Base-by-base conservation (phyloP, 2,797 vertebrate genomes). In the Fistularia tabacaria region DNA sequence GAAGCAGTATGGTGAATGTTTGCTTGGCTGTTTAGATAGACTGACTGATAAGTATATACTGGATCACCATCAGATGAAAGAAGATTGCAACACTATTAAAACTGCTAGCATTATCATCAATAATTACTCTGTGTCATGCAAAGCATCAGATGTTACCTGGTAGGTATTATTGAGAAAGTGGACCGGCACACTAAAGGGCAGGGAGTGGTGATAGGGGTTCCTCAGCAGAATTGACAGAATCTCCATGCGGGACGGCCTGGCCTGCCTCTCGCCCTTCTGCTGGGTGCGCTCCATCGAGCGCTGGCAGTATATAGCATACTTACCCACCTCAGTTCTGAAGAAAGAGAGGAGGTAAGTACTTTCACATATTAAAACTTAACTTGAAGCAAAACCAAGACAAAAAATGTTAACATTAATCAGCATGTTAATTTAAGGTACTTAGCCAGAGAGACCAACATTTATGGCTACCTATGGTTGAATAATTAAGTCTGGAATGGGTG, bases 91-190 rank as follows among this genome's bases (percentile, higher is more conserved):
- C 25, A 25, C 25, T 5, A 25, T 5, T 25, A 2, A 25, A 25
- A 25, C 25, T 5, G 25, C 5, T 13, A 6, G 8, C 3, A 42
- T 41, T n/a, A n/a, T n/a, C n/a, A n/a, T n/a, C n/a, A n/a, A n/a
- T n/a, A n/a, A n/a, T n/a, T 25, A 25, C 25, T 25, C 25, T 2
- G 25, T 5, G 25, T 25, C 25, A 25, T 25, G 5, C 25, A 5
- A 25, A 3, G 25, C 25, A 25, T 25, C 25, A 25, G 25, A 25
- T 38, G 12, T 10, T 52, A 98, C 97, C 94, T 99, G 96, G 82
- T 99, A 99, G 36, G 95, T 95, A 72, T 92, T 94, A 0, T 98
- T 99, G 87, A 95, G 94, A 82, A 99, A 99, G 85, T 99, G 97
- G 51, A 99, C 96, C 0, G 97, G 97, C 45, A 98, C 90, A 38